Evolutionary conservation across 2,113 vertebrate genomes (phyloP), one percentile per base, ranked within the genome.

Genomic region (Sturnira hondurensis): DNA sequence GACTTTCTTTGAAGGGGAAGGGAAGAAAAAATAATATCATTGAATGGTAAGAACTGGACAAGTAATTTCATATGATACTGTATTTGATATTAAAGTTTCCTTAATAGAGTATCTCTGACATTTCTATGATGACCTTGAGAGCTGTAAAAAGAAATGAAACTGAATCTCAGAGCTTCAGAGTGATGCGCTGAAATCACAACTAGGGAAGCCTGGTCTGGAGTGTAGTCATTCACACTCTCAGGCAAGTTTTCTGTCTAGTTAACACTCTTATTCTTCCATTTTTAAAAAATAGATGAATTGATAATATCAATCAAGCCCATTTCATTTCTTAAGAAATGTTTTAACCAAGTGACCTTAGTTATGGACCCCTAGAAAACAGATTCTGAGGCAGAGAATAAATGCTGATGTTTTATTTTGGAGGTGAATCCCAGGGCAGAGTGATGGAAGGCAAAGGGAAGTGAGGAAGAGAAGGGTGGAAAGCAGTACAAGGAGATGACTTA

Each of bases 21-120:
- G 4, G 12, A 71, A 93, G n/a, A 89, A 77, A 93, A 92, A 36
- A 14, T 38, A 22, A 17, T 91, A 63, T 67, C 68, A 22, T 81
- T 86, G 78, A 96, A 28, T 63, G 52, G 31, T 31, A 71, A 63
- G 41, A 70, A 50, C n/a, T 36, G 17, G 58, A 12, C 36, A 87
- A 73, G 74, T 3, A 68, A 93, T 92, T 96, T 86, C 50, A 76
- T n/a, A 78, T 24, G 43, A 41, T 58, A n/a, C 65, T 45, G 7
- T 56, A 45, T 41, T 83, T 95, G 8, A 86, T 92, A 70, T 63
- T 91, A 80, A 80, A 67, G 8, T 17, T 82, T 28, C 33, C 63
- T 96, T n/a, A 71, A 45, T 52, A 84, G 41, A 43, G 7, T 91
- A 73, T 91, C 56, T 86, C 47, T 93, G 76, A 24, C 65, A 61